phyloP scores from a whole-genome alignment of 2,888 invertebrate species.

The Salticus scenicus region DNA sequence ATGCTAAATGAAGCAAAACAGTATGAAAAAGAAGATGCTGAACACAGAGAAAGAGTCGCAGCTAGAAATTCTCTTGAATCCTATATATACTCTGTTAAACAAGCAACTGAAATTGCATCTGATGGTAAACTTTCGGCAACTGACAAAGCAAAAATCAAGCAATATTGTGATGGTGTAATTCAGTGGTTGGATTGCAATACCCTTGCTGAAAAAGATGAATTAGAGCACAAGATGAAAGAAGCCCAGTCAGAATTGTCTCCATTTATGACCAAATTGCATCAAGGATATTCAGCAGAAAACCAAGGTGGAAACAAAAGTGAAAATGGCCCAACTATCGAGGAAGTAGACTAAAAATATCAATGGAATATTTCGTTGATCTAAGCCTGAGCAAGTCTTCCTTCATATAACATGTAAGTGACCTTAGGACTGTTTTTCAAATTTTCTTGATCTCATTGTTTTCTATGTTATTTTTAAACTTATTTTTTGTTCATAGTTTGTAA shows the following conservation, averaged over 20 bases:
- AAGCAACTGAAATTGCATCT: slow-evolving; percentile 78
- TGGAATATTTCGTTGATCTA: too few relatives aligned
- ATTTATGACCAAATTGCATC: slow-evolving; percentile 81
- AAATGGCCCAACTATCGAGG: slow-evolving; percentile 78
- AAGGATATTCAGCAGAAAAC: slow-evolving; percentile 1
- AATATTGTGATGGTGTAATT: slow-evolving; percentile 80
- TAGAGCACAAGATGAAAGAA: too few relatives aligned
- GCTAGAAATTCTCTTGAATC: too few relatives aligned
- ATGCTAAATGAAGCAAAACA: slow-evolving; percentile 80
- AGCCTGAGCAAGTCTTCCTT: too few relatives aligned
- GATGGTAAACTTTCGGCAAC: slow-evolving; percentile 78
- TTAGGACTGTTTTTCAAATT: too few relatives aligned
- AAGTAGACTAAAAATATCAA: slow-evolving; percentile 80
- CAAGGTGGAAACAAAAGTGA: neutral
- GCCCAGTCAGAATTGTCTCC: slow-evolving; percentile 86
- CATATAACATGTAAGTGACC: too few relatives aligned
- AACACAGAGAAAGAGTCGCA: slow-evolving; percentile 83
- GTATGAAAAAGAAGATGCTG: slow-evolving; percentile 84
- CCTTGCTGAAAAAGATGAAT: slow-evolving; percentile 85
- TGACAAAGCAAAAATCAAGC: slow-evolving; percentile 82
- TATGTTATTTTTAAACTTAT: too few relatives aligned
- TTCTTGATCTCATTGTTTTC: too few relatives aligned
- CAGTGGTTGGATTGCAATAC: slow-evolving; percentile 88
- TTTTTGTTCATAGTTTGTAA: too few relatives aligned
- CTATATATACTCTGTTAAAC: slow-evolving; percentile 83